phyloP scores from a whole-genome alignment of 2,797 vertebrate genomes.

The Carcharodon carcharias region DNA sequence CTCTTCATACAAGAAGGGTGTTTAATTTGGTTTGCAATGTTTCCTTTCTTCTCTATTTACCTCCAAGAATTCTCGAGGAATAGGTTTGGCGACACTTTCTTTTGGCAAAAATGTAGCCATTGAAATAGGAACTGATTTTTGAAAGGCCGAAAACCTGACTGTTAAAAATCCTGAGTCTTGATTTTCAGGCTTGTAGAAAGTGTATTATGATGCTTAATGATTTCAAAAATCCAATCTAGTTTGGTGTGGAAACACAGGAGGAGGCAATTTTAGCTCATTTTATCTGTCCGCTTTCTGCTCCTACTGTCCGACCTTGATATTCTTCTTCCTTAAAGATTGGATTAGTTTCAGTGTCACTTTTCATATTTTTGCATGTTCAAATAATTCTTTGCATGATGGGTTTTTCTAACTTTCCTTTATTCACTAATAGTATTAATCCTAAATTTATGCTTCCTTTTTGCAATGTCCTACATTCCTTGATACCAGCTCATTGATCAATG shows the following conservation, averaged over 20 bases:
- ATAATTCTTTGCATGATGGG: neutral
- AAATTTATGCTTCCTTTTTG: neutral
- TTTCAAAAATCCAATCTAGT: neutral
- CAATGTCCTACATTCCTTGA: neutral
- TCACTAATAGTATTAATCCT: neutral
- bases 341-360: neutral
- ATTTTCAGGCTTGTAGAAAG: neutral
- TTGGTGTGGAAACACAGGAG: neutral
- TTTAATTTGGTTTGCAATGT: no score
- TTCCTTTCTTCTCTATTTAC: no score
- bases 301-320: neutral
- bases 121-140: neutral
- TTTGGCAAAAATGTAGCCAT: neutral
- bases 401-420: neutral
- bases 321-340: neutral
- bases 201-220: neutral
- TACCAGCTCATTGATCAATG: neutral
- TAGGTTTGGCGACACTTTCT: no score
- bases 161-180: neutral
- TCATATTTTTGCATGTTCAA: neutral
- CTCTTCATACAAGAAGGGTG: no score
- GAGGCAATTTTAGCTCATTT: neutral
- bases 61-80: no score
- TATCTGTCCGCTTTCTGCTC: neutral
- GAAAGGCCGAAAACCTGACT: neutral